These are phyloP conservation scores for Synanthedon formicaeformis DNA, from an alignment of 2,888 invertebrate species.

Conservation along the genomic window DNA sequence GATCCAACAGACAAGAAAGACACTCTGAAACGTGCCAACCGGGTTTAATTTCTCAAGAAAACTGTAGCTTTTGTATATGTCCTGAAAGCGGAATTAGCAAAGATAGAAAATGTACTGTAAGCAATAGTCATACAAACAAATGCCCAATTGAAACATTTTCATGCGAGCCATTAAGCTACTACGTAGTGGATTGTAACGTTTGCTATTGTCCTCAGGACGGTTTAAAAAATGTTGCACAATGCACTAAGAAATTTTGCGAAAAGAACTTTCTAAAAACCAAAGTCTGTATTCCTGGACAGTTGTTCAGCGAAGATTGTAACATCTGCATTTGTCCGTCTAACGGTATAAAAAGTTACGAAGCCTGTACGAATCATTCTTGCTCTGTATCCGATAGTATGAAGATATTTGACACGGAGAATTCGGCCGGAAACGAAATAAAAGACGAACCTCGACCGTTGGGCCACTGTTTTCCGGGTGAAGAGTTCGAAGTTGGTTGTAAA, in stretches of 20 bases:
- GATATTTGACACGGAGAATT: constrained; percentile 31
- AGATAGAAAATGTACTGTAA: constrained; percentile 40
- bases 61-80: constrained; percentile 61
- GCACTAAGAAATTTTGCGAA: constrained; percentile 55
- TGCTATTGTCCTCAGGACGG: constrained; percentile 50
- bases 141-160: constrained; percentile 18
- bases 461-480: constrained; percentile 53
- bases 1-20: constrained; percentile 18
- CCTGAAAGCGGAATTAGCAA: constrained; percentile 32
- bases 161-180: constrained; percentile 50
- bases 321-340: constrained; percentile 56
- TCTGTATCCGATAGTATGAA: constrained; percentile 27
- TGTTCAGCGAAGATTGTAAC: constrained; percentile 54
- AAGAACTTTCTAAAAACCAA: constrained; percentile 36
- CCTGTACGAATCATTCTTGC: constrained; percentile 44
- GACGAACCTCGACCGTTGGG: constrained; percentile 31
- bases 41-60: constrained; percentile 37
- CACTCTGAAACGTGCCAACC: constrained; percentile 29
- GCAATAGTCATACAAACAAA: constrained; percentile 22
- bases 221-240: constrained; percentile 48
- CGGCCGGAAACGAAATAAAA: constrained; percentile 23
- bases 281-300: constrained; percentile 36
- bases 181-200: constrained; percentile 52
- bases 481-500: constrained; percentile 48
- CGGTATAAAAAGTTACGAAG: constrained; percentile 37